Percentiles rank a stretch among this genome's conserved stretches.
Conservation (phyloP, 2,113 vertebrate species). For the Rhombomys opimus region DNA sequence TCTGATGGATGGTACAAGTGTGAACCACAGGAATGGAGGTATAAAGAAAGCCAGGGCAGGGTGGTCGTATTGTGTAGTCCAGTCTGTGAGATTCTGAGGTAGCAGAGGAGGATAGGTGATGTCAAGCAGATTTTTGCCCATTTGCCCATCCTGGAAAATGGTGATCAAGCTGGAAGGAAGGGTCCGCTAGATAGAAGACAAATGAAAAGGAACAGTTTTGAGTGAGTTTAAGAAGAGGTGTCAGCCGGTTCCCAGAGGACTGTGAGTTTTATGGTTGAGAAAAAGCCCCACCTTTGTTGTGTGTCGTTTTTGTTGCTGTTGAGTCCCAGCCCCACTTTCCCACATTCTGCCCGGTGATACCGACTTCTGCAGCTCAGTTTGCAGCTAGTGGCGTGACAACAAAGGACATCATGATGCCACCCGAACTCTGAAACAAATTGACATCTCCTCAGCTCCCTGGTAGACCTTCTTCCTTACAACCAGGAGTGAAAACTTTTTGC, state of each 20-base stretch:
- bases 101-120: neutral
- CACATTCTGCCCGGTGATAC: neutral
- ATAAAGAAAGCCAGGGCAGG: neutral
- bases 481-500: neutral
- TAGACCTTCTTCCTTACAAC: neutral
- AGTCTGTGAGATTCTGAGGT: neutral
- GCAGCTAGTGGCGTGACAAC: neutral
- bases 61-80: neutral
- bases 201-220: neutral
- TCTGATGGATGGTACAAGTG: neutral
- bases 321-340: accelerated
- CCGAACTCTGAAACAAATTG: neutral
- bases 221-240: neutral
- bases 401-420: neutral
- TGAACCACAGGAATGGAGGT: neutral
- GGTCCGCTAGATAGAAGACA: neutral
- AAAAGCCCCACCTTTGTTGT: neutral
- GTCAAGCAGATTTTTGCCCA: neutral
- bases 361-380: neutral
- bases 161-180: neutral
- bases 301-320: neutral
- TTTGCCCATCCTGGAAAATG: neutral
- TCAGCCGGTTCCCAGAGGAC: neutral
- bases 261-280: neutral
- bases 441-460: neutral